phyloP scores from a whole-genome alignment of 2,797 vertebrate species.

The Eulemur coronatus region DNA sequence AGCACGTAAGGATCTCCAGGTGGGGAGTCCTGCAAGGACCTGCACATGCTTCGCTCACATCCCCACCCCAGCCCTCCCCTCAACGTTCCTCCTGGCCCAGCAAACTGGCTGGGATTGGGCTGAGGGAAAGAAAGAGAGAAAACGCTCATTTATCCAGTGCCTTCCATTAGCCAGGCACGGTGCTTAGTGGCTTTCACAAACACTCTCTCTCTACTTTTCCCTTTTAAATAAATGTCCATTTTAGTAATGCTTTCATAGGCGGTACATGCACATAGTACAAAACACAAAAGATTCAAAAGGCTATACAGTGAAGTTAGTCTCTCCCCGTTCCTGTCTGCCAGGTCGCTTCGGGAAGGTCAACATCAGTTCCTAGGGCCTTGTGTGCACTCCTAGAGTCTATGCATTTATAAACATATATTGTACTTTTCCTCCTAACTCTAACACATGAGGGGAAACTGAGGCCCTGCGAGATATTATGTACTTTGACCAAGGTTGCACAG shows the following conservation, averaged over 20 bases:
- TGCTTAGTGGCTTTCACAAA: background rate
- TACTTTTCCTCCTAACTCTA: background rate
- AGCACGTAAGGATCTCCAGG: background rate
- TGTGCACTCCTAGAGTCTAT: background rate
- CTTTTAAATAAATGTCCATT: background rate
- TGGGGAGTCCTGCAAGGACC: slow-evolving; percentile 1
- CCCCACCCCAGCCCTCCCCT: background rate
- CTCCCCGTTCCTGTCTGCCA: background rate
- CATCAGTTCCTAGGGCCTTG: background rate
- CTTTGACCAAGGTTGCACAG: background rate
- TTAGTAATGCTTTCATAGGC: background rate
- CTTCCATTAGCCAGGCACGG: background rate
- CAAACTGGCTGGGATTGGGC: background rate
- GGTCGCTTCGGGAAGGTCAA: background rate
- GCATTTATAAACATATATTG: background rate
- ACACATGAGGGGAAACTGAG: background rate
- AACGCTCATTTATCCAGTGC: background rate
- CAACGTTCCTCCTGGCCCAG: background rate
- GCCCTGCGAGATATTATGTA: background rate
- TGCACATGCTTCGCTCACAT: background rate
- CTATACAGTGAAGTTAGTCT: background rate
- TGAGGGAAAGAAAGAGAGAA: background rate
- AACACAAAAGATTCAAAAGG: background rate
- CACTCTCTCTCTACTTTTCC: background rate
- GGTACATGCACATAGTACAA: background rate